Evolutionary conservation across 92 coral and sea anemone genomes (phyloP).

Genomic region (Actinernus sp.): DNA sequence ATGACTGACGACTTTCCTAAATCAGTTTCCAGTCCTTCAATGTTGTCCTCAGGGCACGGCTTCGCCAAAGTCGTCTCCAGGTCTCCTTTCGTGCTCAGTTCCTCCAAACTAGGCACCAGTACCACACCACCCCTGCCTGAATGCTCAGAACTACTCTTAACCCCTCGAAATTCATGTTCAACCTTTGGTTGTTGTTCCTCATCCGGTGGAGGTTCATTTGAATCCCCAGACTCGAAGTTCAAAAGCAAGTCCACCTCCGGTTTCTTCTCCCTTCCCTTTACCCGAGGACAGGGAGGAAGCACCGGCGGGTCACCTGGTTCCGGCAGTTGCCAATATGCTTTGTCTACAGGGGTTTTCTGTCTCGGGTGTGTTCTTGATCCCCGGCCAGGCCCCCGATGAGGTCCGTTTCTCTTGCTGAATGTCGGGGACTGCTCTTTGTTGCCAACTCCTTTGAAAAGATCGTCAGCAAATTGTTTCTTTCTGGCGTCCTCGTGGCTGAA

Average conservation of each 20-base stretch:
- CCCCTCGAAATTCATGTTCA: too few relatives aligned
- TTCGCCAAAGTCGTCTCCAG: too few relatives aligned
- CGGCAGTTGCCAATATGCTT: conserved; percentile 4
- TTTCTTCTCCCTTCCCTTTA: background rate
- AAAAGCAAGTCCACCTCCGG: conserved; percentile 37
- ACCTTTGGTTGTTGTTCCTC: too few relatives aligned
- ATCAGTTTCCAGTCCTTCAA: too few relatives aligned
- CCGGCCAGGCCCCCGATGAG: conserved; percentile 21
- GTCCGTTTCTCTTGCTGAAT: conserved; percentile 5
- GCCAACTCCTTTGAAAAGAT: conserved; percentile 81
- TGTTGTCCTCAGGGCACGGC: too few relatives aligned
- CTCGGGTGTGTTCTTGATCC: conserved; percentile 4
- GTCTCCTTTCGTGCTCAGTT: too few relatives aligned
- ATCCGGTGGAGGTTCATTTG: background rate
- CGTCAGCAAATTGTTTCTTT: conserved; percentile 69
- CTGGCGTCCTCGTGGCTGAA: conserved; percentile 55
- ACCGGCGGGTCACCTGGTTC: conserved; percentile 22
- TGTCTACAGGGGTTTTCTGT: conserved; percentile 20
- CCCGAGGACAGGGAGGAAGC: conserved; percentile 24
- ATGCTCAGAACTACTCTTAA: too few relatives aligned
- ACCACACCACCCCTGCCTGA: too few relatives aligned
- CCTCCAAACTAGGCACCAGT: too few relatives aligned
- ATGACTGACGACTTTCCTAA: too few relatives aligned
- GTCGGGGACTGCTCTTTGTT: conserved; percentile 12
- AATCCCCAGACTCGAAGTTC: conserved; percentile 17